Evolutionary conservation across 2,113 vertebrate genomes (phyloP).

Genomic region (Ophthalmolycus amberensis): DNA sequence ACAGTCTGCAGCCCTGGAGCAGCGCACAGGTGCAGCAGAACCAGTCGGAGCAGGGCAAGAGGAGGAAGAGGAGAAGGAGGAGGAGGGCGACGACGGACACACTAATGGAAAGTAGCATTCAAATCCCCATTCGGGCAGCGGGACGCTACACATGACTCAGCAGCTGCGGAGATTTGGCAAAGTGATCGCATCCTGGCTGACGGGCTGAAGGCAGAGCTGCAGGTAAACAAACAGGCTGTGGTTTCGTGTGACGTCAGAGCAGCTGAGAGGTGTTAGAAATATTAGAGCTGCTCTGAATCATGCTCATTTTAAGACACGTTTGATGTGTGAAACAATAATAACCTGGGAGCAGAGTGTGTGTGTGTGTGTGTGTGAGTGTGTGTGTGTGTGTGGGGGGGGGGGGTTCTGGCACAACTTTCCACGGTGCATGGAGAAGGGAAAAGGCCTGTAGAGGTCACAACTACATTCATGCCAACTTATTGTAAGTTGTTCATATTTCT

Average conservation of each 20-base stretch:
- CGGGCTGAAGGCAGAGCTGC: conserved; percentile 17
- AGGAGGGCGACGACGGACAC: conserved; percentile 55
- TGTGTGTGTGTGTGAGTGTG: too few species aligned
- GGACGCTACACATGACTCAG: conserved; percentile 58
- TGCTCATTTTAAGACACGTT: background rate
- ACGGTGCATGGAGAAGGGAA: background rate
- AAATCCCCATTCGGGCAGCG: conserved; percentile 40
- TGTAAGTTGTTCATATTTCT: background rate
- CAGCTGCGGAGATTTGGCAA: conserved; percentile 45
- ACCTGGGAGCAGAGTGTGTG: background rate
- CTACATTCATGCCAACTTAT: background rate
- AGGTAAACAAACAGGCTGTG: conserved; percentile 44
- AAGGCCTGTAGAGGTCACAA: background rate
- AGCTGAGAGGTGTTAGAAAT: conserved; percentile 19
- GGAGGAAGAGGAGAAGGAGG: conserved; percentile 33
- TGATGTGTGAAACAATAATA: background rate
- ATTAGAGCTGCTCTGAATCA: background rate
- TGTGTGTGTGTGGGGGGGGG: background rate
- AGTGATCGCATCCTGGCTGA: conserved; percentile 41
- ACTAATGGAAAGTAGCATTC: conserved; percentile 62
- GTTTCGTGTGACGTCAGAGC: conserved; percentile 33
- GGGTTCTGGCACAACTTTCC: background rate
- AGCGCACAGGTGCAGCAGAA: conserved; percentile 56
- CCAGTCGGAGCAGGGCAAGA: conserved; percentile 48
- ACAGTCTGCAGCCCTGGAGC: conserved; percentile 12